Percentiles rank a stretch among this genome's conserved stretches.
Evolutionary conservation across 2,797 vertebrate genomes (phyloP).

Genomic region (Erithacus rubecula): DNA sequence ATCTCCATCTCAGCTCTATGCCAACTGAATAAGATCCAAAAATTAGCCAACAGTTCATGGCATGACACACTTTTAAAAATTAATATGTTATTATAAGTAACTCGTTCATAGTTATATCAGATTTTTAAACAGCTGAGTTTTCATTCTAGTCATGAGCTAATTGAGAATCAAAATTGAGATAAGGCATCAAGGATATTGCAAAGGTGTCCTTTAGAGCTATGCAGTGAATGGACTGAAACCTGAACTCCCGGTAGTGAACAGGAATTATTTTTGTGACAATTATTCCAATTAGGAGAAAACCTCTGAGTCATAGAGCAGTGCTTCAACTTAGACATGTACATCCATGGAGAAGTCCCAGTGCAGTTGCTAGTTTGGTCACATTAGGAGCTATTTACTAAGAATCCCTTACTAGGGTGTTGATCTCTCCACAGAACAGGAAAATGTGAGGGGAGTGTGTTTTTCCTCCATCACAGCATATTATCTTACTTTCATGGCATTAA

Average conservation of each 20-base stretch:
- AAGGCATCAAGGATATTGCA: not conserved
- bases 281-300: not conserved
- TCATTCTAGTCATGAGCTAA: constrained; percentile 1
- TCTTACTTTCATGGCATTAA: not conserved
- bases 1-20: not conserved
- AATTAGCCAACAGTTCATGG: not conserved
- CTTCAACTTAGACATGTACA: not conserved
- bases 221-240: not conserved
- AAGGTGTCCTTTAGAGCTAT: not conserved
- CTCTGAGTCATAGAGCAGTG: not conserved
- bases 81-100: not conserved
- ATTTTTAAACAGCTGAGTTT: not conserved
- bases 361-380: not conserved
- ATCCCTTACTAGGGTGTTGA: not conserved
- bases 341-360: not conserved
- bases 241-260: not conserved
- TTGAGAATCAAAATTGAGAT: not conserved
- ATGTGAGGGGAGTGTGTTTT: not conserved
- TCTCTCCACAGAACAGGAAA: not conserved
- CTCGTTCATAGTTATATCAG: not conserved
- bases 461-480: not conserved
- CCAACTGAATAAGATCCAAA: not conserved
- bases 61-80: not conserved
- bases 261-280: not conserved
- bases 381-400: not conserved